These are phyloP conservation scores for Cybosia mesomella DNA, from an alignment of 2,888 invertebrate genomes.

Conservation along the genomic window DNA sequence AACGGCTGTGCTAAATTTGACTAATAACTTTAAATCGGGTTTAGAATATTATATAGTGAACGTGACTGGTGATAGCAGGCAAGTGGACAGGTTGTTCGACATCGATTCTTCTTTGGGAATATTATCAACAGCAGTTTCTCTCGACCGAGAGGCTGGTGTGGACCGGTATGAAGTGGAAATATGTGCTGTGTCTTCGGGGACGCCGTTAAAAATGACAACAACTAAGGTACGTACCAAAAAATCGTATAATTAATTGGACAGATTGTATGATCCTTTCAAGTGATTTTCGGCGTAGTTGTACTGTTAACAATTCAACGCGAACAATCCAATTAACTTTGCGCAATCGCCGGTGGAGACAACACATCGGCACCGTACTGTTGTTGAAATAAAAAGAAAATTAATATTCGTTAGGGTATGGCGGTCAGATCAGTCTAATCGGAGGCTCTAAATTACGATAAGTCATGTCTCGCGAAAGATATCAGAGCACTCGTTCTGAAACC, in stretches of 20 bases:
- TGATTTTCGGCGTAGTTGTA: constrained; percentile 56
- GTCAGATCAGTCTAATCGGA: constrained; percentile 80
- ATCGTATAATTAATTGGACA: constrained; percentile 52
- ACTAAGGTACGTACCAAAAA: constrained; percentile 91
- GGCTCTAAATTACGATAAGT: constrained; percentile 86
- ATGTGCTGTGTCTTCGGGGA: constrained; percentile 92
- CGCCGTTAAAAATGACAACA: constrained; percentile 91
- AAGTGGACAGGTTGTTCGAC: constrained; percentile 96
- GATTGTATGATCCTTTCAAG: constrained; percentile 54
- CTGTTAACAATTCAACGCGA: constrained; percentile 62
- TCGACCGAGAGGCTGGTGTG: constrained; percentile 94
- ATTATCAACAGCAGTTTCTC: constrained; percentile 93
- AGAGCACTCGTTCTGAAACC: constrained; percentile 80
- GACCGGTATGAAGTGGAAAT: constrained; percentile 94
- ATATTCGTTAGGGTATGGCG: constrained; percentile 85
- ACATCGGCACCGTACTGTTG: constrained; percentile 79
- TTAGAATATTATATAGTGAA: constrained; percentile 97
- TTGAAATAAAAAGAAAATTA: constrained; percentile 80
- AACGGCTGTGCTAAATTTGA: constrained; percentile 93
- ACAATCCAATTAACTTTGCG: constrained; percentile 81
- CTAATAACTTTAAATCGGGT: constrained; percentile 89
- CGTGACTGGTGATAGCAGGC: constrained; percentile 91
- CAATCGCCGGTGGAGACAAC: constrained; percentile 80
- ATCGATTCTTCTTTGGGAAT: constrained; percentile 96
- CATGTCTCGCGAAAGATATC: constrained; percentile 79